phyloP scores from a whole-genome alignment of 2,113 vertebrate species.

The Mixornis gularis region DNA sequence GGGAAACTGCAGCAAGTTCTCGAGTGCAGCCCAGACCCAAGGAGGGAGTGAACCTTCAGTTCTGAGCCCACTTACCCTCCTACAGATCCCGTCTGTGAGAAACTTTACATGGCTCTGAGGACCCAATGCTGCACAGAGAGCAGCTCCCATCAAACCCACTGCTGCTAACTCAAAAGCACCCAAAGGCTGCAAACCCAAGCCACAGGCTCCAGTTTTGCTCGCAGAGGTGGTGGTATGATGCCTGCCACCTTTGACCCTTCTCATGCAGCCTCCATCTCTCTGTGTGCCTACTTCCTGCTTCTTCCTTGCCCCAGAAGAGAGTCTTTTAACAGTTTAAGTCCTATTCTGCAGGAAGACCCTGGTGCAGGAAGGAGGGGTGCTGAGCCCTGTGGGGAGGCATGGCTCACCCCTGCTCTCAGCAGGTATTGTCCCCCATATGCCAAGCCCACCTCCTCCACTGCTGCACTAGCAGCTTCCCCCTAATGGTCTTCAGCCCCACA shows the following conservation, averaged over 20 bases:
- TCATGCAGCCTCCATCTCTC: rapidly evolving
- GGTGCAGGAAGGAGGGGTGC: not conserved
- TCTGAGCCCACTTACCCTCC: not conserved
- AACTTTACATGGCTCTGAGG: rapidly evolving
- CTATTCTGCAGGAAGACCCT: rapidly evolving
- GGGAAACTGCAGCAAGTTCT: not conserved
- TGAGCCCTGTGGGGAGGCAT: not conserved
- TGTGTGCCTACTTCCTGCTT: not conserved
- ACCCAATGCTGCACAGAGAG: not conserved
- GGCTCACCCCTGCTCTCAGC: not conserved
- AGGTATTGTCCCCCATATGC: not conserved
- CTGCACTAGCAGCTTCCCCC: not conserved
- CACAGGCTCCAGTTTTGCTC: not conserved
- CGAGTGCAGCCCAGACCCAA: not conserved
- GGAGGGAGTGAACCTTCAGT: not conserved
- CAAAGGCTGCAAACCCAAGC: not conserved
- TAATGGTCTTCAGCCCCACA: not conserved
- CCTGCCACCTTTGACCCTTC: too few relatives aligned
- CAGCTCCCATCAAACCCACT: not conserved
- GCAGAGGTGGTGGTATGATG: not conserved
- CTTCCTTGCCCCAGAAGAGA: not conserved
- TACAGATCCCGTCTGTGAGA: not conserved
- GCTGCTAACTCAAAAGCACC: not conserved
- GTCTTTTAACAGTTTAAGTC: not conserved
- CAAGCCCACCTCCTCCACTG: not conserved